phyloP scores from a whole-genome alignment of 1,140 invertebrate species.

The Micrasema minimum region DNA sequence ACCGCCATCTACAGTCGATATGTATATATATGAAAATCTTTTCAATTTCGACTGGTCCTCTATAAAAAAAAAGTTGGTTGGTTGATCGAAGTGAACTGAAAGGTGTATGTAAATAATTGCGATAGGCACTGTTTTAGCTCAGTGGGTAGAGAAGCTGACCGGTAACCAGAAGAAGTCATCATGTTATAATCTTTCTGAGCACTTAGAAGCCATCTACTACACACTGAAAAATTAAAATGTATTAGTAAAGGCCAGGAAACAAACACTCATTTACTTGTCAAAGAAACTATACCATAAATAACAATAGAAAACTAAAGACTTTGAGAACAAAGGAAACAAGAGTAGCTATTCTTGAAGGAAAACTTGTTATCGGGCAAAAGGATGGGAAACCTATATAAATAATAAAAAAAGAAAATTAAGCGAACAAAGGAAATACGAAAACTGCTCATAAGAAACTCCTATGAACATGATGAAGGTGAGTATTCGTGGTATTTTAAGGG shows the following conservation, averaged over 20 bases:
- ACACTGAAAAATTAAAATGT: constrained; percentile 87
- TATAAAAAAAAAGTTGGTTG: too few species aligned
- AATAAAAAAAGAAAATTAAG: constrained; percentile 77
- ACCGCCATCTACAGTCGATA: too few species aligned
- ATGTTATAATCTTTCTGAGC: too few species aligned
- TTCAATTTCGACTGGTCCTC: too few species aligned
- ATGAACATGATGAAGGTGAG: constrained; percentile 94
- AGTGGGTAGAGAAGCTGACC: too few species aligned
- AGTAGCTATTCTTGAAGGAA: constrained; percentile 84
- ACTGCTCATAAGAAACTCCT: constrained; percentile 82
- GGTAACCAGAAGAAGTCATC: too few species aligned
- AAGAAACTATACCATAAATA: constrained; percentile 88
- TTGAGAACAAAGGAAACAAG: constrained; percentile 90
- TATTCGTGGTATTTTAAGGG: constrained; percentile 86
- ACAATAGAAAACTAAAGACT: constrained; percentile 85
- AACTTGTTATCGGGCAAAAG: constrained; percentile 89
- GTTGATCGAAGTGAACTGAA: too few species aligned
- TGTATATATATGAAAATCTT: too few species aligned
- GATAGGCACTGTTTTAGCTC: too few species aligned
- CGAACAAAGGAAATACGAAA: constrained; percentile 84
- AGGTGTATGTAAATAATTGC: too few species aligned
- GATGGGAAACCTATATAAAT: constrained; percentile 75
- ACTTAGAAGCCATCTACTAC: too few species aligned
- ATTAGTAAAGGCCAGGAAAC: constrained; percentile 88
- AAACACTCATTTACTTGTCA: constrained; percentile 81